Evolutionary conservation across 2,888 invertebrate species (phyloP).

Genomic region (Eupelmus urozonus): DNA sequence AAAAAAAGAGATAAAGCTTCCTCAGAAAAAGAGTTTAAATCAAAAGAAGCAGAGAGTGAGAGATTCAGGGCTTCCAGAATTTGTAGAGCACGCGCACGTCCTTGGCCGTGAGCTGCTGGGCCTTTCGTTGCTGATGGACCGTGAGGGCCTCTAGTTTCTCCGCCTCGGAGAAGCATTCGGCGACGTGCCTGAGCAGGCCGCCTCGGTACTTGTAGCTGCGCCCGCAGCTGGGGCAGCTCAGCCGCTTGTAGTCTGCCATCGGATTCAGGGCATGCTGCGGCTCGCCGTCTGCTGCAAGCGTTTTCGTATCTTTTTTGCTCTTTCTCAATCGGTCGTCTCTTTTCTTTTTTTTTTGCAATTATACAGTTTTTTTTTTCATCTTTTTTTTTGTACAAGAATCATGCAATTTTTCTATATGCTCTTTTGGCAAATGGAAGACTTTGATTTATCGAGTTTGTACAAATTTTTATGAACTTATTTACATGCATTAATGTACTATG

Average conservation of each 20-base stretch:
- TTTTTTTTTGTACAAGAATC: slow-evolving; percentile 3
- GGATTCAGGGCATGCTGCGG: slow-evolving; percentile 55
- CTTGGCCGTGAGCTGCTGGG: slow-evolving; percentile 64
- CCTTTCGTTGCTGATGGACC: slow-evolving; percentile 59
- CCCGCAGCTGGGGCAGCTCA: slow-evolving; percentile 75
- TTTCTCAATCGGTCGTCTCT: slow-evolving; percentile 29
- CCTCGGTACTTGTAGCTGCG: slow-evolving; percentile 76
- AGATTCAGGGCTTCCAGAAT: slow-evolving; percentile 68
- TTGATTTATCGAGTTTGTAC: neutral
- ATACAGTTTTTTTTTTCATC: slow-evolving; percentile 40
- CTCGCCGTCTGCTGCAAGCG: slow-evolving; percentile 37
- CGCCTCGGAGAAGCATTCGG: slow-evolving; percentile 72
- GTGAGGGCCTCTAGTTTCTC: slow-evolving; percentile 66
- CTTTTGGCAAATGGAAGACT: slow-evolving; percentile 8
- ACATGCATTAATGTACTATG: slow-evolving; percentile 48
- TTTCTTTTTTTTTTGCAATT: slow-evolving; percentile 17
- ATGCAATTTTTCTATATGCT: slow-evolving; percentile 36
- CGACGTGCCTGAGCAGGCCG: slow-evolving; percentile 74
- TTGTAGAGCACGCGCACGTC: slow-evolving; percentile 69
- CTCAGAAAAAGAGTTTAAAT: slow-evolving; percentile 3
- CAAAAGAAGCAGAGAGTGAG: slow-evolving; percentile 2
- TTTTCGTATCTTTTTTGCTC: slow-evolving; percentile 6
- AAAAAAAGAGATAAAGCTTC: slow-evolving; percentile 6
- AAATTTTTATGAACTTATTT: neutral
- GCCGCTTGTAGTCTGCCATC: slow-evolving; percentile 72